phyloP scores from a whole-genome alignment of 2,113 vertebrate species.

The Callopanchax toddi region DNA sequence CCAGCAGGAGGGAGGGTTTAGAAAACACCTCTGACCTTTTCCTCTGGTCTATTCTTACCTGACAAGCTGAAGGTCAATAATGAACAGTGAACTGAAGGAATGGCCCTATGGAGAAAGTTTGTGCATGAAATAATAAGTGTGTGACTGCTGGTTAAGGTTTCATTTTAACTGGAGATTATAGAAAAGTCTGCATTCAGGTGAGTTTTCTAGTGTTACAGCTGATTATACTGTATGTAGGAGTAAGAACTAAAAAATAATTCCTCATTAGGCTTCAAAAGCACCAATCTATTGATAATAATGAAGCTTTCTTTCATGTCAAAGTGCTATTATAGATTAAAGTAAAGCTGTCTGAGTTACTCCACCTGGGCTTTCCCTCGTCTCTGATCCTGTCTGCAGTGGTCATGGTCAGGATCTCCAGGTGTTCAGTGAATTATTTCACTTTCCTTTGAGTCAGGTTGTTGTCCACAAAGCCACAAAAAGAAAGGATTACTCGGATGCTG shows the following conservation, averaged over 20 bases:
- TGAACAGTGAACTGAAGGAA: constrained; percentile 14
- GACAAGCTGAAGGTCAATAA: constrained; percentile 43
- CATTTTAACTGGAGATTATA: neutral
- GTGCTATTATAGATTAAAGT: too few species aligned
- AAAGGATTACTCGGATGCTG: neutral
- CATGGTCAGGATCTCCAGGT: too few species aligned
- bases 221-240: too few species aligned
- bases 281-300: too few species aligned
- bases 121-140: neutral
- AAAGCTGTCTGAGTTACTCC: too few species aligned
- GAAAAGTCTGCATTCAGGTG: neutral
- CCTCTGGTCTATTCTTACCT: constrained; percentile 33
- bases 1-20: constrained; percentile 45
- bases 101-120: neutral
- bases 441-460: constrained; percentile 2
- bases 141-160: neutral
- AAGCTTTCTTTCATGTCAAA: too few species aligned
- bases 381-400: too few species aligned
- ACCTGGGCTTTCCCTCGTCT: too few species aligned
- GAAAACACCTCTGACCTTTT: constrained; percentile 39
- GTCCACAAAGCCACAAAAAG: neutral
- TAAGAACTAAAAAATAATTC: too few species aligned
- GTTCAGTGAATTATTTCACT: neutral
- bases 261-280: too few species aligned
- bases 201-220: neutral